These are phyloP conservation scores for Hypocryptadius cinnamomeus DNA, from an alignment of 2,113 vertebrate species.

Conservation along the genomic window DNA sequence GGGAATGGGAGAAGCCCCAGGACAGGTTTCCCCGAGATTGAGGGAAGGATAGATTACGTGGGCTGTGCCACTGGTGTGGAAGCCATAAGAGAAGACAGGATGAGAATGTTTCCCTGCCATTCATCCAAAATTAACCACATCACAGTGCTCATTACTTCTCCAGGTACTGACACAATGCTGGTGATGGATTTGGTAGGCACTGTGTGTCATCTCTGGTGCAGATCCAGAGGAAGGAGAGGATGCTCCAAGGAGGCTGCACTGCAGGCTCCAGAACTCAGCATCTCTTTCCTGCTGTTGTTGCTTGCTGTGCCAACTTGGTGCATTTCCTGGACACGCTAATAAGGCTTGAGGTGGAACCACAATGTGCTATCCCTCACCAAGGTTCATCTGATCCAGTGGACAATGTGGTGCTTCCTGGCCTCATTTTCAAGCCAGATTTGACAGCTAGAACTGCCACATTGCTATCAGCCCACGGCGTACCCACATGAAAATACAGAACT, in stretches of 20 bases:
- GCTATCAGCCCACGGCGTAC: too few relatives aligned
- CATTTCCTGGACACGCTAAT: not conserved
- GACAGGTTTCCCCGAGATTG: not conserved
- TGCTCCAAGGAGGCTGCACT: not conserved
- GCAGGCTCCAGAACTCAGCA: accelerated
- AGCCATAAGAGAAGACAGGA: not conserved
- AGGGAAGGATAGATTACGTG: not conserved
- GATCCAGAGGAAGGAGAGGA: not conserved
- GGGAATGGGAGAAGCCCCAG: not conserved
- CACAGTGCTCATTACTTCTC: not conserved
- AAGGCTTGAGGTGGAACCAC: not conserved
- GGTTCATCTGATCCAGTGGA: not conserved
- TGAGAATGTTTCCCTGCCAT: not conserved
- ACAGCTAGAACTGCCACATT: not conserved
- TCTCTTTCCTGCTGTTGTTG: not conserved
- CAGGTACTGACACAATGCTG: not conserved
- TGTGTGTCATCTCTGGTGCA: not conserved
- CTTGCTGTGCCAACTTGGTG: accelerated
- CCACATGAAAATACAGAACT: not conserved
- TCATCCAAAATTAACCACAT: not conserved
- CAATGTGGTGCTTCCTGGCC: not conserved
- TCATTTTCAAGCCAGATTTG: not conserved
- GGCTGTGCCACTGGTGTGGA: not conserved
- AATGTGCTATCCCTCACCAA: not conserved
- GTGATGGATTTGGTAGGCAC: not conserved